A percentile compares a stretch with the other conserved stretches of the same genome.
phyloP scores from a whole-genome alignment of 2,113 vertebrate genomes.

The Ictalurus furcatus region DNA sequence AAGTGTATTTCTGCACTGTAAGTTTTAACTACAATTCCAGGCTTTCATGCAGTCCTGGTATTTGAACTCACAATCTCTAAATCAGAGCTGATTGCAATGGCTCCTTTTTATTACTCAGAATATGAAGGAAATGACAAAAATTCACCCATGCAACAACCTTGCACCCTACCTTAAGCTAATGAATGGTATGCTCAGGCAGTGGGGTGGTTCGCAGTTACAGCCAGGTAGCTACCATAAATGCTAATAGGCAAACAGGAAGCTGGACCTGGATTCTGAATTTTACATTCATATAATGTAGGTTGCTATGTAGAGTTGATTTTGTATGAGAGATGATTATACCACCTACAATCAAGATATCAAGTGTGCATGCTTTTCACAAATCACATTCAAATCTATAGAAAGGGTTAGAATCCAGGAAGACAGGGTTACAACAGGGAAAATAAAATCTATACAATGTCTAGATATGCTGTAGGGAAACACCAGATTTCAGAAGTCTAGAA shows the following conservation, averaged over 20 bases:
- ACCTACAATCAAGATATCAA: not conserved
- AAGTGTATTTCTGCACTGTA: not conserved
- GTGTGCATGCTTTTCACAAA: not conserved
- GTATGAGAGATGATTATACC: not conserved
- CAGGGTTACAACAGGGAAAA: not conserved
- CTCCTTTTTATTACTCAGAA: not conserved
- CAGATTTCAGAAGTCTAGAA: not conserved
- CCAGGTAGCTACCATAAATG: not conserved
- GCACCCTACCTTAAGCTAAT: not conserved
- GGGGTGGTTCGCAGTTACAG: not conserved
- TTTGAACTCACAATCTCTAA: not conserved
- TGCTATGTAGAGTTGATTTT: not conserved
- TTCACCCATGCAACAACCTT: not conserved
- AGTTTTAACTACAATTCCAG: not conserved
- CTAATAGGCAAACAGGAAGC: not conserved
- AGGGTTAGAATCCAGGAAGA: not conserved
- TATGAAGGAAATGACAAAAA: not conserved
- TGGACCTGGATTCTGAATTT: not conserved
- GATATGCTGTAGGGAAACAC: not conserved
- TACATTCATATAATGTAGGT: not conserved
- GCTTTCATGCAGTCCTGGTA: not conserved
- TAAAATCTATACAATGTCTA: not conserved
- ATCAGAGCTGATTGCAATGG: not conserved
- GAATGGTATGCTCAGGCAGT: not conserved
- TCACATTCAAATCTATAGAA: not conserved